These are phyloP conservation scores for Dasypogon diadema DNA, from an alignment of 2,888 invertebrate genomes.

Conservation along the genomic window DNA sequence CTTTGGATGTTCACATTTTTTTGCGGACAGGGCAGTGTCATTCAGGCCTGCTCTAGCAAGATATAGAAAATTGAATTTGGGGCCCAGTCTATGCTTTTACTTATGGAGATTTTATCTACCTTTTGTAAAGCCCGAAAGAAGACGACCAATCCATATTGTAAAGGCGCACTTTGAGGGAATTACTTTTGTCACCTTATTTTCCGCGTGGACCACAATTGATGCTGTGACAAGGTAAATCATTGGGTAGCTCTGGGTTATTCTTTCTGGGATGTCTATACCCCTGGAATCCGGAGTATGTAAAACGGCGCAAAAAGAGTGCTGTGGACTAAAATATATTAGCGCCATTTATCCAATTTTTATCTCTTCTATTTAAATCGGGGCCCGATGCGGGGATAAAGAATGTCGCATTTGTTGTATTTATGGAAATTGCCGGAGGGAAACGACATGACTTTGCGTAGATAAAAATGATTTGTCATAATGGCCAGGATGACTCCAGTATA, in stretches of 20 bases:
- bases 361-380: neutral
- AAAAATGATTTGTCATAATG: neutral
- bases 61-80: neutral
- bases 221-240: neutral
- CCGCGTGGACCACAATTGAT: neutral
- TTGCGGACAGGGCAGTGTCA: too few species aligned
- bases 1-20: too few species aligned
- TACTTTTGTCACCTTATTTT: neutral
- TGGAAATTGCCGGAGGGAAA: neutral
- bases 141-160: neutral
- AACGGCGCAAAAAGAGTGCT: too few species aligned
- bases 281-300: neutral
- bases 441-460: neutral
- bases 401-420: neutral
- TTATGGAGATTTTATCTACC: neutral
- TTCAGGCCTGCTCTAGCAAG: neutral
- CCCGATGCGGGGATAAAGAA: neutral
- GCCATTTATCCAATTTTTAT: neutral
- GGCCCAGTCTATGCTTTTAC: neutral
- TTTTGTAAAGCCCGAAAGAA: neutral
- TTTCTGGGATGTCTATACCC: neutral
- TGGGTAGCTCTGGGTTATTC: too few species aligned
- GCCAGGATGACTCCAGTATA: too few species aligned
- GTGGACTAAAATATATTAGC: neutral
- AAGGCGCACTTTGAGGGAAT: neutral